Base-by-base conservation (phyloP, 2,888 invertebrate genomes). In the Rhamphomyia laevipes region DNA sequence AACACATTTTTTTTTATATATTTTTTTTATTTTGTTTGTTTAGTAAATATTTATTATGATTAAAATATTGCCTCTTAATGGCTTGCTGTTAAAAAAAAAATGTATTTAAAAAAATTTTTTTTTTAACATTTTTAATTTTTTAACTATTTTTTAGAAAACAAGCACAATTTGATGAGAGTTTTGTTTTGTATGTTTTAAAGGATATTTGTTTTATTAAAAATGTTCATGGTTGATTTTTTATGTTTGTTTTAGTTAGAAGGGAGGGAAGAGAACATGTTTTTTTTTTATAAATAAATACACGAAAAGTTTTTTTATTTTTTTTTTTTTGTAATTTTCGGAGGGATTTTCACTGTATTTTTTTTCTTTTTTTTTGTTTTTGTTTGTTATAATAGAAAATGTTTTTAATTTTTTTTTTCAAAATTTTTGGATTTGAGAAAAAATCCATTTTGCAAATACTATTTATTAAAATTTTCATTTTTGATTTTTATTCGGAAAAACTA, bases 401-500 rank as follows among this genome's bases (percentile, higher is more conserved):
- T 37, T 47, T 41, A 35, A 47, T 48, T 17, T 47, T 38, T 27
- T 10, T 47, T 49, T 21, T n/a, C 46, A 38, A 47, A 30, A 31
- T 47, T 42, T n/a, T 50, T 50, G 35, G 38, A 48, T 52, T n/a
- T 48, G 12, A 45, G 16, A 40, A 15, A 18, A 13, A 21, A 15
- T 9, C 21, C 21, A 21, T 37, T 37, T 37, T 6, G n/a, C n/a
- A 37, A 15, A 37, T 37, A 35, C 4, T 35, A 37, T 37, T 37
- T n/a, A 37, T n/a, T 16, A 12, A 21, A 21, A 21, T n/a, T 30
- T 48, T 3, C 73, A 59, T 78, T 75, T 66, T 77, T 38, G 30
- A 52, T 53, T 50, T 55, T 60, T 65, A 69, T 60, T 71, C 67
- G 54, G 66, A 79, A 65, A 79, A 80, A 63, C 84, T 84, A 65